Evolutionary conservation across 2,797 vertebrate species (phyloP).

Genomic region (Tadarida brasiliensis): DNA sequence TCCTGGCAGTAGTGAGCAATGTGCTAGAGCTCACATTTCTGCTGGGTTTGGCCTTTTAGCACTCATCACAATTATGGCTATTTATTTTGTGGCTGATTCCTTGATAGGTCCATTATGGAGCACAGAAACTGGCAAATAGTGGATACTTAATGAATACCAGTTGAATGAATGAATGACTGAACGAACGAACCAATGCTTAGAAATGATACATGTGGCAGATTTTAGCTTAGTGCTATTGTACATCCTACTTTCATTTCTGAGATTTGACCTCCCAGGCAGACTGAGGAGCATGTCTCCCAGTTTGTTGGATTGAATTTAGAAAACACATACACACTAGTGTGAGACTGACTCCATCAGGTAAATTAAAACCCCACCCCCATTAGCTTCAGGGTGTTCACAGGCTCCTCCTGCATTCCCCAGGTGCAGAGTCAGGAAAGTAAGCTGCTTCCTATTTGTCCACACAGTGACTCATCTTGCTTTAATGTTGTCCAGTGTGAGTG

Average conservation of each 20-base stretch:
- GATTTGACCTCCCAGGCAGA: not conserved
- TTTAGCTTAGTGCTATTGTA: not conserved
- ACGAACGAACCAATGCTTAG: not conserved
- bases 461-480: conserved; percentile 75
- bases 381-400: not conserved
- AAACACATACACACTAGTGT: not conserved
- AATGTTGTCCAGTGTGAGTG: not conserved
- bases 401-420: not conserved
- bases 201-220: not conserved
- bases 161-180: not conserved
- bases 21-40: not conserved
- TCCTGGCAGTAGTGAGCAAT: not conserved
- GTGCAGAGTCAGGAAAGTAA: conserved; percentile 70
- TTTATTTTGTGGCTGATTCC: not conserved
- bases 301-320: conserved; percentile 3
- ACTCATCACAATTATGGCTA: not conserved
- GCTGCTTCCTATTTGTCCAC: not conserved
- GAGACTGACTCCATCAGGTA: not conserved
- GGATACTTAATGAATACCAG: not conserved
- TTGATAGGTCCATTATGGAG: not conserved
- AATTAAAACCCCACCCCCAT: not conserved
- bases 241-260: not conserved
- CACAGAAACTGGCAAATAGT: not conserved
- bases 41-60: not conserved
- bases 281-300: conserved; percentile 53